Evolutionary conservation across 2,113 vertebrate genomes (phyloP).

Genomic region (Halcyon malimbica): DNA sequence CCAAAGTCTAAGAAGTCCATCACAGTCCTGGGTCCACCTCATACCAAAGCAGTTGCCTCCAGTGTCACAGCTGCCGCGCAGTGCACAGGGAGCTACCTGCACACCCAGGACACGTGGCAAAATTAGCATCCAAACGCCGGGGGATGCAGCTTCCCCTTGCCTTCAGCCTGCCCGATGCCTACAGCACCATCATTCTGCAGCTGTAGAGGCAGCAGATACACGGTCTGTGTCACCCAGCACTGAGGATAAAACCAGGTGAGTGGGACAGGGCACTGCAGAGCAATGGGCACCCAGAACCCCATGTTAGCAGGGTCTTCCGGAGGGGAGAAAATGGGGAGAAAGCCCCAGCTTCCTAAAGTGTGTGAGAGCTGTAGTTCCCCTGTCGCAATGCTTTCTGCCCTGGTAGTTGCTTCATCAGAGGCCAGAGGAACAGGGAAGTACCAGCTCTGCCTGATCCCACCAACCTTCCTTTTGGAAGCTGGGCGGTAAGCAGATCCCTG

Average conservation of each 20-base stretch:
- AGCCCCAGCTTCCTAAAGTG: background rate
- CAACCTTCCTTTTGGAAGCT: background rate
- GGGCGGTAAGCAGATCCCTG: background rate
- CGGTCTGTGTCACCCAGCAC: background rate
- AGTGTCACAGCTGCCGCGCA: background rate
- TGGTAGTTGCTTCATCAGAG: background rate
- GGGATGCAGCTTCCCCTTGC: background rate
- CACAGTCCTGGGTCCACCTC: background rate
- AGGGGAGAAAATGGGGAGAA: background rate
- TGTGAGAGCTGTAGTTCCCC: background rate
- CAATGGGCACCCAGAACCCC: background rate
- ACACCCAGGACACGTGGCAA: background rate
- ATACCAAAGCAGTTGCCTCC: background rate
- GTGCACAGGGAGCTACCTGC: background rate
- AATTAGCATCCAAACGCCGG: rapidly evolving
- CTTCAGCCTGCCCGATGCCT: background rate
- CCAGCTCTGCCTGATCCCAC: background rate
- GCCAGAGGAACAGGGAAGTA: background rate
- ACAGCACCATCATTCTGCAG: background rate
- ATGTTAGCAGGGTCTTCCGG: background rate
- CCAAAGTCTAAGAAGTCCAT: background rate
- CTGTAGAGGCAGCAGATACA: background rate
- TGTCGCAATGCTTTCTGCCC: background rate
- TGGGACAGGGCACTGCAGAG: background rate
- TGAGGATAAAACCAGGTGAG: background rate